A percentile compares a stretch with the other conserved stretches of the same genome.
These are phyloP conservation scores for Pampusana beccarii DNA, from an alignment of 2,113 vertebrate genomes.

Conservation along the genomic window DNA sequence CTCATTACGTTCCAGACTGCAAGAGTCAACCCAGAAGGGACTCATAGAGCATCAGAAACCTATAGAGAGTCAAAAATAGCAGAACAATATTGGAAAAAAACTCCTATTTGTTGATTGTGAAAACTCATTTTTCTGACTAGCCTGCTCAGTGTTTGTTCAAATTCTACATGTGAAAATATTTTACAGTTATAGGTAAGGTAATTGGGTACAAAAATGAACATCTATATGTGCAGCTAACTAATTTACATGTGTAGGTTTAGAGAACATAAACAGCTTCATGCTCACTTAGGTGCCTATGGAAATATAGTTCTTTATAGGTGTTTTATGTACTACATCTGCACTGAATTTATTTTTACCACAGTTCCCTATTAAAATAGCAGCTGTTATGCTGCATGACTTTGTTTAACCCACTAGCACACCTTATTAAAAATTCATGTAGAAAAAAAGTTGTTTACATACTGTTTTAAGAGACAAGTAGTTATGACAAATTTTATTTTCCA, in stretches of 20 bases:
- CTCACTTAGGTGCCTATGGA: slow-evolving; percentile 7
- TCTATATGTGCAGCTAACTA: not conserved
- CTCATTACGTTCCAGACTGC: not conserved
- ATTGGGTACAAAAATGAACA: not conserved
- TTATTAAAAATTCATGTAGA: not conserved
- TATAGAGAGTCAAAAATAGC: not conserved
- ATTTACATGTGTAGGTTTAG: slow-evolving; percentile 5
- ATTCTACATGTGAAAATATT: not conserved
- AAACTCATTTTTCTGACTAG: not conserved
- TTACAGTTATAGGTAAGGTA: not conserved
- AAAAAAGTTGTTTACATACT: not conserved
- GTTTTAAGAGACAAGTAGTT: not conserved
- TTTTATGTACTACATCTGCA: slow-evolving; percentile 16
- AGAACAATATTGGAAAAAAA: not conserved
- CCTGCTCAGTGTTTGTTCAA: not conserved
- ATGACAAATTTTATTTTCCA: not conserved
- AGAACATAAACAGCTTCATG: slow-evolving; percentile 39
- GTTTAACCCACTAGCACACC: not conserved
- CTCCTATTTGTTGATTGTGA: not conserved
- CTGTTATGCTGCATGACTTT: not conserved
- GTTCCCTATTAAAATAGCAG: not conserved
- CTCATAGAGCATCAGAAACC: not conserved
- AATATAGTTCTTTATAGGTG: not conserved
- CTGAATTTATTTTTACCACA: slow-evolving; percentile 4
- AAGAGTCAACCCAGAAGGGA: not conserved